phyloP scores from a whole-genome alignment of 2,113 vertebrate genomes.

The Cervus canadensis region DNA sequence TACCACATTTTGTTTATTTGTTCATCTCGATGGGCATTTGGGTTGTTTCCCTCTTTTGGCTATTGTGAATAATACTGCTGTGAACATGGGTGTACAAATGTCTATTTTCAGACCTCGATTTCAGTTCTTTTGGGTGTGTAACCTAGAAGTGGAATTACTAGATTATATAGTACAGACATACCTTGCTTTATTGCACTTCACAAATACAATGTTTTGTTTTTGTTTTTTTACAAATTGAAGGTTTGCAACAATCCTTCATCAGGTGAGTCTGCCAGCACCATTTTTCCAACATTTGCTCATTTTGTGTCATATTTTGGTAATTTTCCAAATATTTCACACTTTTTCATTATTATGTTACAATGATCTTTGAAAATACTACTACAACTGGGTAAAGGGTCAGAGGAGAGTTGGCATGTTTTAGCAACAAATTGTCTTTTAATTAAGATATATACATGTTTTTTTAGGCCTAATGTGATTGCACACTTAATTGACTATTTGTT shows the following conservation, averaged over 20 bases:
- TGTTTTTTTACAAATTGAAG: neutral
- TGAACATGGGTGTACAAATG: neutral
- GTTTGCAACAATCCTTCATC: neutral
- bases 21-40: neutral
- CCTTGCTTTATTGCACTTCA: neutral
- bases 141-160: neutral
- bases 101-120: neutral
- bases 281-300: neutral
- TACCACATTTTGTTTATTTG: neutral
- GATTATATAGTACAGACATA: neutral
- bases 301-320: neutral
- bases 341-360: neutral
- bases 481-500: neutral
- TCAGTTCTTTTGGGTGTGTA: neutral
- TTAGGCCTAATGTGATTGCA: neutral
- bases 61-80: neutral
- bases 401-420: neutral
- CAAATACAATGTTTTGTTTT: neutral
- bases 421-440: neutral
- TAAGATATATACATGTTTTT: neutral
- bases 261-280: neutral
- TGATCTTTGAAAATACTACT: neutral
- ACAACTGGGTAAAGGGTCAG: neutral
- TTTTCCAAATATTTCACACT: neutral
- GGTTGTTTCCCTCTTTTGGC: neutral